Evolutionary conservation across 2,797 vertebrate species (phyloP).

Genomic region (Scarus forsteni): DNA sequence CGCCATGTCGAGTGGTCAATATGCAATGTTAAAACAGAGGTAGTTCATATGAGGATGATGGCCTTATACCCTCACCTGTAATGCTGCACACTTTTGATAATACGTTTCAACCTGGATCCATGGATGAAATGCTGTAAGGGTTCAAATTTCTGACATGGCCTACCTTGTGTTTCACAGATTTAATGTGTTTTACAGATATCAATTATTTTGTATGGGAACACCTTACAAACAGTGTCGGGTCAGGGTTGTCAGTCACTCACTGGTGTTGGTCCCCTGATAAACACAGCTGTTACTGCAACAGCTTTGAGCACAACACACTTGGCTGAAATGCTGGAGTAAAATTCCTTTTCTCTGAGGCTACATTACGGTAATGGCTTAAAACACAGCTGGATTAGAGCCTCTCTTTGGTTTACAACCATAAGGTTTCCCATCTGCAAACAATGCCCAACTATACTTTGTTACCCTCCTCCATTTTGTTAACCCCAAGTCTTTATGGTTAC

Average conservation of each 20-base stretch:
- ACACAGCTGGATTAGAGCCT: constrained; percentile 75
- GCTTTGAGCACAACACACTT: constrained; percentile 45
- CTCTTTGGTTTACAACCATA: constrained; percentile 72
- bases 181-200: constrained; percentile 20
- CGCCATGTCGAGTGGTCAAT: too few species aligned
- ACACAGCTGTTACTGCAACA: constrained; percentile 35
- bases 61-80: too few species aligned
- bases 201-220: constrained; percentile 22
- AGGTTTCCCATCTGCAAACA: constrained; percentile 77
- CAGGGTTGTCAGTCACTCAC: constrained; percentile 25
- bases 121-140: neutral
- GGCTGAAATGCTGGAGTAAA: constrained; percentile 59
- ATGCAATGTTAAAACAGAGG: too few species aligned
- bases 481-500: constrained; percentile 80
- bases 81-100: too few species aligned
- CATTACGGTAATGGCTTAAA: constrained; percentile 63
- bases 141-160: constrained; percentile 2
- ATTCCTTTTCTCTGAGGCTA: constrained; percentile 75
- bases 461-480: constrained; percentile 78
- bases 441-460: constrained; percentile 74
- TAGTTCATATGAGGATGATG: too few species aligned
- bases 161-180: constrained; percentile 28
- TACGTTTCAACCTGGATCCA: neutral
- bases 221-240: constrained; percentile 24
- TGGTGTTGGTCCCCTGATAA: constrained; percentile 21